phyloP scores from a whole-genome alignment of 2,113 vertebrate genomes.

The Microcebus griseorufus region DNA sequence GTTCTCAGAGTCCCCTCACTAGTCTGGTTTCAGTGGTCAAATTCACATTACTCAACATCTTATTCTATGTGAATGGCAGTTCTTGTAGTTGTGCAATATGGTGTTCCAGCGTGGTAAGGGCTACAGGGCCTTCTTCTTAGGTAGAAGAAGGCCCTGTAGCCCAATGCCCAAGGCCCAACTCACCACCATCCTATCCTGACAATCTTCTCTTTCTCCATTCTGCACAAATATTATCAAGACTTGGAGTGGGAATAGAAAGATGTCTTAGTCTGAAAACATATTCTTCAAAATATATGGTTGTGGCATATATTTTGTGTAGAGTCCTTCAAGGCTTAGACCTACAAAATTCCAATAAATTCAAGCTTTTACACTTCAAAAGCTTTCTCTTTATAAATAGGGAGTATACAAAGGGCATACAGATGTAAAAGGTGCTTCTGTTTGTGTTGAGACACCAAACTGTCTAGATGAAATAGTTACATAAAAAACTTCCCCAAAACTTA shows the following conservation, averaged over 20 bases:
- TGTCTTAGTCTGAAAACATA: not conserved
- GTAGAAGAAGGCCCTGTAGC: too few relatives aligned
- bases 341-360: not conserved
- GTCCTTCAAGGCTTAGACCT: not conserved
- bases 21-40: not conserved
- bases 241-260: not conserved
- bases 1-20: not conserved
- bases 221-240: not conserved
- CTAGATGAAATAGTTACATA: slow-evolving; percentile 32
- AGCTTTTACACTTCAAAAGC: not conserved
- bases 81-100: not conserved
- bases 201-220: not conserved
- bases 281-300: not conserved
- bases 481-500: not conserved
- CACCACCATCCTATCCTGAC: fast-evolving
- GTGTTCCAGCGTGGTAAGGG: not conserved
- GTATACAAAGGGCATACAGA: not conserved
- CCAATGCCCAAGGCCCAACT: not conserved
- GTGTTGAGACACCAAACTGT: not conserved
- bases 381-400: not conserved
- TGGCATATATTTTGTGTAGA: not conserved
- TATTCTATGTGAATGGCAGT: not conserved
- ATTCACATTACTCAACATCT: not conserved
- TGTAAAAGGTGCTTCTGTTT: not conserved
- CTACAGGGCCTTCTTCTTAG: not conserved